Evolutionary conservation across 1,140 invertebrate genomes (phyloP), one percentile per base, ranked within the genome.

Genomic region (Drosophila littoralis): DNA sequence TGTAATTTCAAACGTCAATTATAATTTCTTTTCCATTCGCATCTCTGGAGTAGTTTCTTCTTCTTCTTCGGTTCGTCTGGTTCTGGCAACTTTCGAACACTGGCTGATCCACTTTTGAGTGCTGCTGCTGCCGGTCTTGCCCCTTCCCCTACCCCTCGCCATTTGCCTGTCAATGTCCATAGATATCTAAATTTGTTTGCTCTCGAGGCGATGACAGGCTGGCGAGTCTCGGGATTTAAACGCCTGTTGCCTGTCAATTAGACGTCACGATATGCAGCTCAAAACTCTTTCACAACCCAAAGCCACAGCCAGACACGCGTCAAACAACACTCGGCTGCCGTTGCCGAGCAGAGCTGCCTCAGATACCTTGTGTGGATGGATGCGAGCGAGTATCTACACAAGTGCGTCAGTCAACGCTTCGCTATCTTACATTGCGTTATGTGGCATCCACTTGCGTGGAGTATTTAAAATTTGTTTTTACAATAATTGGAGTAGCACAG

Each of bases 161-260:
- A 36, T n/a, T 57, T 51, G 36, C 42, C 50, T 58, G 70, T 81
- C 66, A 63, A 63, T 70, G 51, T 60, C 42, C 51, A 67, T 64
- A 52, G 67, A 76, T 78, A 84, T 79, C 57, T 68, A 85, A 84
- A 85, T 81, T 75, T 80, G 81, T 84, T 68, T 76, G 80, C 76
- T 69, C 71, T 79, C 67, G 65, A 79, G 77, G 81, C 77, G 81
- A 80, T 85, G 81, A 85, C 81, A 85, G 77, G 59, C 60, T n/a
- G 60, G 40, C 46, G 54, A 70, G 55, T 64, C 60, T 63, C 45
- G 45, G 57, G 61, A 68, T 73, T 74, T 80, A 80, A 82, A 73
- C 85, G 81, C 84, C 81, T 90, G 86, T 85, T 74, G 78, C 68
- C 79, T 85, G 86, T 90, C 86, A 90, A 85, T 89, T 85, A 79